Evolutionary conservation across 1,140 invertebrate species (phyloP).

Genomic region (Temnothorax longispinosus): DNA sequence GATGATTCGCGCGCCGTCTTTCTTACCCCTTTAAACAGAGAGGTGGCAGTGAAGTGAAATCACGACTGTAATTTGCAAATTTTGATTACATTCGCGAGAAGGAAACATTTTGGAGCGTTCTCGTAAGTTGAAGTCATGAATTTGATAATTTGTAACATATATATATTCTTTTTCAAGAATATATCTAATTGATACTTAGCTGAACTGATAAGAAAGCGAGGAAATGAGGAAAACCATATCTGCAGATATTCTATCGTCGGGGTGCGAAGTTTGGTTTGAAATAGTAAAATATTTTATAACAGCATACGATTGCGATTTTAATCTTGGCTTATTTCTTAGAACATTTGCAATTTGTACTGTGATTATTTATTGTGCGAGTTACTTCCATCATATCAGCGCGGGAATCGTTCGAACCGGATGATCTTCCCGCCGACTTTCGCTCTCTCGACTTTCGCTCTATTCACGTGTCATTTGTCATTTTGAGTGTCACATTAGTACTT

Average conservation of each 20-base stretch:
- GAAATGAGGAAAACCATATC: background rate
- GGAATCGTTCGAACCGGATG: background rate
- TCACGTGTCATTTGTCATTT: background rate
- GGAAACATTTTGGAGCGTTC: background rate
- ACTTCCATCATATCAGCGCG: background rate
- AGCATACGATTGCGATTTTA: background rate
- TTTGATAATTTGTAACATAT: background rate
- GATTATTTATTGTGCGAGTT: background rate
- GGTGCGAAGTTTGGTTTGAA: background rate
- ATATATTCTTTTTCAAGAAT: background rate
- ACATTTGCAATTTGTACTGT: background rate
- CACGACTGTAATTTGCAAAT: background rate
- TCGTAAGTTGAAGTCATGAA: background rate
- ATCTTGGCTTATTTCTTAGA: background rate
- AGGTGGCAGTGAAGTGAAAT: background rate
- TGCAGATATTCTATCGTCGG: background rate
- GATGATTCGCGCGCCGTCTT: background rate
- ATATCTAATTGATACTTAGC: background rate
- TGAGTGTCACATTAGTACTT: too few relatives aligned
- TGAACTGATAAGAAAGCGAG: background rate
- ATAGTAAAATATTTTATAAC: background rate
- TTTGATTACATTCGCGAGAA: background rate
- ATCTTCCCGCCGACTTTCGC: slow-evolving; percentile 18
- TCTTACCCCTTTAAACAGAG: background rate
- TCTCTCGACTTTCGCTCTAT: background rate